Base-by-base conservation (phyloP, 2,888 invertebrate genomes). In the Limnephilus rhombicus region DNA sequence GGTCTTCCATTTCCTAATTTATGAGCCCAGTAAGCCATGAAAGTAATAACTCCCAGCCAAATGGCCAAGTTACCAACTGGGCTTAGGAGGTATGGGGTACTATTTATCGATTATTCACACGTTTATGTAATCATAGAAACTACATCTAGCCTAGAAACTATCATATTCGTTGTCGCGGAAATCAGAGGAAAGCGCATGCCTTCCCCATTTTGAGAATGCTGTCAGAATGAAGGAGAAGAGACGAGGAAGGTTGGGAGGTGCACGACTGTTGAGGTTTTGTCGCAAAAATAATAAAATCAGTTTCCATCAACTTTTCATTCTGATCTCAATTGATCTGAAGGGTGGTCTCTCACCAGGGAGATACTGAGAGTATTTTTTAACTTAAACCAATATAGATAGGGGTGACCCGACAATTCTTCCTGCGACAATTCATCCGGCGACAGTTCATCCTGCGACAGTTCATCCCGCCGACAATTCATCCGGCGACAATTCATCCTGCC, bases 11-110 rank as follows among this genome's bases (percentile, higher is more conserved):
- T 68, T 68, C 68, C 68, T 68, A 68, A 68, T 68, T 68, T 68
- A 68, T n/a, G 68, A 68, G 68, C 68, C 68, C 24, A 68, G 68
- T 68, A 68, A 68, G 68, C 68, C 68, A 68, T 68, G 68, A 68
- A 68, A 68, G 68, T 68, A 68, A 68, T 68, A 68, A 68, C 68
- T 68, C n/a, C n/a, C 68, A 68, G n/a, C 68, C n/a, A n/a, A 68
- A 68, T 68, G n/a, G 68, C 68, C 24, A 68, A 68, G 68, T 68
- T 24, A 68, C 53, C 5, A n/a, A 24, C 24, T 68, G 68, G 68
- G n/a, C n/a, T 68, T 68, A 24, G 68, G 68, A n/a, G 24, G 49
- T 41, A 41, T 13, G 49, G 49, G 49, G 13, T 3, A 15, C n/a
- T 24, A 68, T 24, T 68, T 68, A 68, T 68, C 53, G 24, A 24